Evolutionary conservation across 2,888 invertebrate genomes (phyloP), one percentile per base, ranked within the genome.

Genomic region (Buathra laborator): DNA sequence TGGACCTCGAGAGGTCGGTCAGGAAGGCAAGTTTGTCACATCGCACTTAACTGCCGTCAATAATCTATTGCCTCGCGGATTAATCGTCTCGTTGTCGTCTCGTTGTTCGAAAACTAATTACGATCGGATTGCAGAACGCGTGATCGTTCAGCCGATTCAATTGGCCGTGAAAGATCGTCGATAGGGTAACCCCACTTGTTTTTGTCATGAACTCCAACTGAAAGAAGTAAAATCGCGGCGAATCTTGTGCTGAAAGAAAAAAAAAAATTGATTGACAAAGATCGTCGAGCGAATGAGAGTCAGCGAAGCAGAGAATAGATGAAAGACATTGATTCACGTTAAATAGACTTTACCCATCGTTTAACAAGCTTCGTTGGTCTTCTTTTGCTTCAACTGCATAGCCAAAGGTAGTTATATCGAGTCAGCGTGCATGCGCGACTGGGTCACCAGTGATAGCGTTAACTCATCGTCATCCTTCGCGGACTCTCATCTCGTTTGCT

Each of bases 381-480:
- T 67, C 16, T 74, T 56, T 81, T 81, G 74, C 75, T 70, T 72
- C 86, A 80, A 46, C 62, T 59, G 32, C 76, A 83, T 68, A 24
- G 56, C 24, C 19, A 78, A 70, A 83, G 71, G 82, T 75, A 82
- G 82, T 83, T 80, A 83, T 86, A 83, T 74, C 84, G 81, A 83
- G 86, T 82, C 84, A 86, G 81, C 87, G 86, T 86, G 84, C 82
- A 83, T 56, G 64, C 83, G 84, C 85, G 83, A 87, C 87, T 87
- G 85, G 88, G 88, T 88, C 87, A 88, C 68, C 87, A 87, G 87
- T 86, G 88, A 88, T 88, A 86, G 86, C 86, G 85, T 86, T 87
- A 86, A 86, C 86, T 87, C 87, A 87, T 87, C 86, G 85, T 87
- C 87, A 86, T 87, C 84, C 84, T 82, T 56, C 75, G 80, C 66